Evolutionary conservation across 2,888 invertebrate species (phyloP).

Genomic region (Dioctria linearis): DNA sequence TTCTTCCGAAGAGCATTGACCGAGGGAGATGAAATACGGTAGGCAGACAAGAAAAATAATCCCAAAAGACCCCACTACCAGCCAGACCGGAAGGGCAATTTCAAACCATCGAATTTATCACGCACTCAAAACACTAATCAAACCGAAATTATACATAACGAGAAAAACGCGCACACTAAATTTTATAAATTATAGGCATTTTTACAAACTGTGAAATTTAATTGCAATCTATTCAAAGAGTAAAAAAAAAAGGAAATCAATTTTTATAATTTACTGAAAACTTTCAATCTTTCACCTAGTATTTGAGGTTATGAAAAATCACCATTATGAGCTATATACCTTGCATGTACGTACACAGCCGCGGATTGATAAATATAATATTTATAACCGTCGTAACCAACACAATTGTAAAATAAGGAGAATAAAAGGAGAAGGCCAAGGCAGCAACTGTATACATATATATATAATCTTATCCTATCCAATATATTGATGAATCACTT

Average conservation of each 20-base stretch:
- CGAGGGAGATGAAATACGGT: conserved; percentile 5
- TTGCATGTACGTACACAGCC: no score
- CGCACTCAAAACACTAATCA: neutral
- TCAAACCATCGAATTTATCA: conserved; percentile 23
- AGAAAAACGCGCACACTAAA: no score
- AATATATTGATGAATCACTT: conserved; percentile 2
- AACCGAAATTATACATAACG: no score
- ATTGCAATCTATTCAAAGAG: no score
- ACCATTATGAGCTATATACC: no score
- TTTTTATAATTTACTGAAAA: neutral
- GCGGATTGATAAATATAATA: no score
- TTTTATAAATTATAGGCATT: no score
- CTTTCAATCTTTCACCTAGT: neutral
- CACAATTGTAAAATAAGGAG: neutral
- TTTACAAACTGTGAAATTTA: no score
- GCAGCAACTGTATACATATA: neutral
- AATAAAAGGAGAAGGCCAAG: conserved; percentile 15
- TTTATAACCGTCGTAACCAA: neutral
- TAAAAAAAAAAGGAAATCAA: no score
- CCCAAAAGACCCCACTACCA: neutral
- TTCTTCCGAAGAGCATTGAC: conserved; percentile 4
- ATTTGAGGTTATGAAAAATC: neutral
- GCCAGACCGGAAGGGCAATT: conserved; percentile 23
- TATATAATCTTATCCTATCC: neutral
- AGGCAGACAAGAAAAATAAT: no score